These are phyloP conservation scores for Callimorpha dominula DNA, from an alignment of 2,888 invertebrate genomes.

Conservation along the genomic window DNA sequence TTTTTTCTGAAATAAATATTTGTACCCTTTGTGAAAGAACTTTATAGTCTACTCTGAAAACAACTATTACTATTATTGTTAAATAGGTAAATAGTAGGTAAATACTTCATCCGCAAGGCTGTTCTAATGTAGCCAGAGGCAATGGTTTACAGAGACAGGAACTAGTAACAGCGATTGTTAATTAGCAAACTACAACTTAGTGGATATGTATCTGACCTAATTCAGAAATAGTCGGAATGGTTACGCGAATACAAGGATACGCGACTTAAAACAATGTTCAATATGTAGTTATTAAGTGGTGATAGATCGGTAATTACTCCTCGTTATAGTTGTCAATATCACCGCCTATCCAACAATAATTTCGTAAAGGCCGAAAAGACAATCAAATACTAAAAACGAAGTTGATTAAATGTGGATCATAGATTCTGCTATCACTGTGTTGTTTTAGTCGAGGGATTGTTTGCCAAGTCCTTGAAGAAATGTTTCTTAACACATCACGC, in stretches of 20 bases:
- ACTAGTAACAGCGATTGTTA: background rate
- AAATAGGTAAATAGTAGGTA: background rate
- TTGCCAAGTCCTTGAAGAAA: background rate
- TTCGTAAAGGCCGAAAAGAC: background rate
- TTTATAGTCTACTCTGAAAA: background rate
- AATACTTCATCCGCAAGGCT: background rate
- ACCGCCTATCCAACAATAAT: background rate
- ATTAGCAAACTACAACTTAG: background rate
- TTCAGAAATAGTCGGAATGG: background rate
- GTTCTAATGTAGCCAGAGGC: background rate
- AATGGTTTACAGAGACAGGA: background rate
- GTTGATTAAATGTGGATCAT: background rate
- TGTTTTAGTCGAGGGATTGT: background rate
- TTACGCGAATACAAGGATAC: background rate
- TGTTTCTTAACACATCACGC: background rate
- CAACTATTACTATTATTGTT: too few relatives aligned
- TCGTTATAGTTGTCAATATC: background rate
- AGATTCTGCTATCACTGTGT: background rate
- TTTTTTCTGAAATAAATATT: background rate
- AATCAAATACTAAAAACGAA: background rate
- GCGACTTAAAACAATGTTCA: background rate
- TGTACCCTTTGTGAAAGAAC: background rate
- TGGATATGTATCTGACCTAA: background rate
- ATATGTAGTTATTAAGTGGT: background rate
- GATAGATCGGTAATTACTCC: background rate